phyloP scores from a whole-genome alignment of 2,797 vertebrate genomes.

The Iguana delicatissima region DNA sequence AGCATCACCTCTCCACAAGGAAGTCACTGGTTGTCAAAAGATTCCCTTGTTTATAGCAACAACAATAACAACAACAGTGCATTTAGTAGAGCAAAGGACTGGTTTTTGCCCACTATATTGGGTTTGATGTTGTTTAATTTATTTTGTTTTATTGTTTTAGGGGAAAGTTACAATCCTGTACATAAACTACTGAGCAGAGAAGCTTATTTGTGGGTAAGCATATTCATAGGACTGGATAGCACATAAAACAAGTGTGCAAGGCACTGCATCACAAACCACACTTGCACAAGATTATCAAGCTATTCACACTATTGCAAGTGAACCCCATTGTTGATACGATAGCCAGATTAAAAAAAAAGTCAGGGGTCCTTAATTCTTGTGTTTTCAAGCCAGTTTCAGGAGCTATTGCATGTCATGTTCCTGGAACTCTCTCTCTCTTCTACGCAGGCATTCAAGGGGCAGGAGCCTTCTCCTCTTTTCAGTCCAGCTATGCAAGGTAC shows the following conservation, averaged over 20 bases:
- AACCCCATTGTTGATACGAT: not conserved
- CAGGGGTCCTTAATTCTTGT: not conserved
- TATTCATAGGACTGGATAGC: not conserved
- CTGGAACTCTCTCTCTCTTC: not conserved
- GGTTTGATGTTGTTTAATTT: conserved; percentile 13
- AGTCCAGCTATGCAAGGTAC: not conserved
- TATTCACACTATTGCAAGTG: not conserved
- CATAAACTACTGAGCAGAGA: not conserved
- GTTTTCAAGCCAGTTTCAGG: not conserved
- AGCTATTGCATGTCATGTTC: not conserved
- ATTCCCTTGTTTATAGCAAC: conserved; percentile 48
- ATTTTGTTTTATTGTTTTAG: not conserved
- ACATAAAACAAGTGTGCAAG: not conserved
- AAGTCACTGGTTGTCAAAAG: conserved; percentile 67
- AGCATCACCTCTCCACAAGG: conserved; percentile 68
- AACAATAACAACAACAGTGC: conserved; percentile 16
- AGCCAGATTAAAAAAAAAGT: not conserved
- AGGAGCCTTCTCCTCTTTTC: not conserved
- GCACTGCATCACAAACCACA: not conserved
- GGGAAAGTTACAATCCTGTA: not conserved
- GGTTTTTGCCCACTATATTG: conserved; percentile 32
- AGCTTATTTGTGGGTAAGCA: not conserved
- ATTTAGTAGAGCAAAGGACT: conserved; percentile 23
- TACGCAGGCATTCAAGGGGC: not conserved
- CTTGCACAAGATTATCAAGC: not conserved